Percentiles rank a stretch among this genome's conserved stretches.
phyloP scores from a whole-genome alignment of 2,113 vertebrate genomes.

The Pelvicachromis taeniatus region DNA sequence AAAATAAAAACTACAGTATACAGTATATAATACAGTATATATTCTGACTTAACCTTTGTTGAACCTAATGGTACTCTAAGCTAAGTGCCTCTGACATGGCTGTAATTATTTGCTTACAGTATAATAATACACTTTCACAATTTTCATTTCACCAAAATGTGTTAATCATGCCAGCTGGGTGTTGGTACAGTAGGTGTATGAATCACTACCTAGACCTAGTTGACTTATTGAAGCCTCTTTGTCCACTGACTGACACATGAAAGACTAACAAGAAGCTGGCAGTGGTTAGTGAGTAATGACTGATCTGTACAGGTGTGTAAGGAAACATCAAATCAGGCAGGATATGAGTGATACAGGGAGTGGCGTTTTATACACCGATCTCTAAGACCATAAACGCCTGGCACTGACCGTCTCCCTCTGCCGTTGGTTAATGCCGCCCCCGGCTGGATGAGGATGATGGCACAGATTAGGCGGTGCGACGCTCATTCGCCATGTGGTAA shows the following conservation, averaged over 20 bases:
- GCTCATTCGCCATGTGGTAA: neutral
- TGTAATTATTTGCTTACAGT: neutral
- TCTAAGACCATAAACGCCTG: neutral
- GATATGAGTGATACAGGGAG: conserved; percentile 51
- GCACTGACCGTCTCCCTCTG: neutral
- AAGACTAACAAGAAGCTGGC: neutral
- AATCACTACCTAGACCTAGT: neutral
- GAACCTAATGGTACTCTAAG: neutral
- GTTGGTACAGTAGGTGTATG: neutral
- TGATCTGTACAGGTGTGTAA: conserved; percentile 24
- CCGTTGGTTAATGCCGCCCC: neutral
- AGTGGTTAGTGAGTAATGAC: conserved; percentile 26
- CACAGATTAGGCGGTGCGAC: neutral
- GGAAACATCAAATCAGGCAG: conserved; percentile 7
- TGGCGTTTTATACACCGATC: neutral
- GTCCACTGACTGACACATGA: neutral
- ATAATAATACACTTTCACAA: neutral
- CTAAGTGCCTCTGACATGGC: neutral
- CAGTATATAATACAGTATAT: fast-evolving
- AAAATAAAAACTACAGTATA: too few relatives aligned
- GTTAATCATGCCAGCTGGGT: neutral
- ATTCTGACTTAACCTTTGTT: neutral
- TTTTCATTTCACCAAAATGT: too few relatives aligned
- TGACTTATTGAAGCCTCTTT: neutral
- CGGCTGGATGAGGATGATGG: neutral